Evolutionary conservation across 2,888 invertebrate species (phyloP), one percentile per base, ranked within the genome.

Genomic region (Hyposoter dolosus): DNA sequence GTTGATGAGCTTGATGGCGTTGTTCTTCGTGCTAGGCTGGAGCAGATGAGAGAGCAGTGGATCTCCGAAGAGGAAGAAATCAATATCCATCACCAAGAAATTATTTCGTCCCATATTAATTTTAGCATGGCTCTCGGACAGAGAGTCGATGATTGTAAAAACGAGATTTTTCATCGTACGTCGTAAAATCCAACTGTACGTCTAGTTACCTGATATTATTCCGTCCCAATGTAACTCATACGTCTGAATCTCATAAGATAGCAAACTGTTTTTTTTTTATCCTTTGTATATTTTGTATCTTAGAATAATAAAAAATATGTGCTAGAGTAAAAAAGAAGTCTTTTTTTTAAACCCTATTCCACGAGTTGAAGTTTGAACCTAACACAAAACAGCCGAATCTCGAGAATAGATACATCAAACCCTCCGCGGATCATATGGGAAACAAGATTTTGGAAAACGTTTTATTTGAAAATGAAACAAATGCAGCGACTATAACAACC

Each of bases 141-240:
- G 28, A 60, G 28, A 60, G 4, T 68, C 32, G 17, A 74, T 43
- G n/a, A 65, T 65, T 74, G 19, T 63, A 3, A n/a, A 19, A 45
- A 56, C 50, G 23, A 71, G 23, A 10, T 15, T 23, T 53, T 35
- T 60, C 53, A 63, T 81, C 40, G 32, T 50, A n/a, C 17, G 7
- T 60, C 12, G 63, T 23, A 28, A 65, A 47, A 53, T 23, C 19
- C 19, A 71, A 53, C 12, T 7, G 40, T 43, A 9, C 56, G 45
- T 56, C 15, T 50, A 60, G 60, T 82, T 78, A 78, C 74, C 74
- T 85, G 63, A 78, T 63, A 68, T 77, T 45, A 85, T 85, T 76
- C 83, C 79, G 85, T 85, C 83, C 83, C 76, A 32, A 80, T 72
- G 75, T 83, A 76, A 83, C 66, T 82, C 45, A 19, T 81, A 68